phyloP scores from a whole-genome alignment of 1,140 invertebrate species.

The Drosophila lowei region DNA sequence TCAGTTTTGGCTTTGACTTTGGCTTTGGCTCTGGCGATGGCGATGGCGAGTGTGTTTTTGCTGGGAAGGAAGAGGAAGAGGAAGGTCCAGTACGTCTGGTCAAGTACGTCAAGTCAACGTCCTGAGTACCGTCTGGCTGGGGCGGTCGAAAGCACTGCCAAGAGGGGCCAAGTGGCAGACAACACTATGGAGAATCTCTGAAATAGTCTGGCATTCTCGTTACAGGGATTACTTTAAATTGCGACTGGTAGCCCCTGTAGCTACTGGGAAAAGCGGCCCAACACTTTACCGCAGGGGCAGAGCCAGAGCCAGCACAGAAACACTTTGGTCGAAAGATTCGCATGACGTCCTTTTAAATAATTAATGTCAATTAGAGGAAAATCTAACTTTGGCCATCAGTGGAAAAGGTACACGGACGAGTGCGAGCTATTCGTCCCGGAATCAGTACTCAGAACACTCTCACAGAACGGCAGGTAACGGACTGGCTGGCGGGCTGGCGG shows the following conservation, averaged over 20 bases:
- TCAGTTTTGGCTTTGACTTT: slow-evolving; percentile 7
- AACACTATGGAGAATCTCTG: neutral
- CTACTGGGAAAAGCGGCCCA: too few species aligned
- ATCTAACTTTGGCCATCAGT: slow-evolving; percentile 76
- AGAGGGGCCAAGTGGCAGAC: slow-evolving; percentile 8
- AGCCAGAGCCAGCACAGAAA: slow-evolving; percentile 2
- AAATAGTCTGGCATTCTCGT: too few species aligned
- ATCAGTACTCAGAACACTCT: neutral
- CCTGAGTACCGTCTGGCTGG: neutral
- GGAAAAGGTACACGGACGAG: slow-evolving; percentile 33
- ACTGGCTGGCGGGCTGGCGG: too few species aligned
- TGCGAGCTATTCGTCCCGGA: too few species aligned
- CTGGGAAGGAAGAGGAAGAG: too few species aligned
- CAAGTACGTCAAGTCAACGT: slow-evolving; percentile 36
- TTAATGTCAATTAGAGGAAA: slow-evolving; percentile 81
- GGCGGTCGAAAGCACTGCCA: slow-evolving; percentile 1
- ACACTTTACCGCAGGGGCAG: too few species aligned
- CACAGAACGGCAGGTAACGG: slow-evolving; percentile 24
- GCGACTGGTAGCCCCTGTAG: too few species aligned
- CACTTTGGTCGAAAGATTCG: slow-evolving; percentile 57
- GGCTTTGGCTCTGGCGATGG: neutral
- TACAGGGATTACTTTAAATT: too few species aligned
- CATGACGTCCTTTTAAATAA: slow-evolving; percentile 80
- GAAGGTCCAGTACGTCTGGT: slow-evolving; percentile 4
- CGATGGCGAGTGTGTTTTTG: slow-evolving; percentile 29